phyloP scores from a whole-genome alignment of 2,888 invertebrate species.

The Campoplex nolae region DNA sequence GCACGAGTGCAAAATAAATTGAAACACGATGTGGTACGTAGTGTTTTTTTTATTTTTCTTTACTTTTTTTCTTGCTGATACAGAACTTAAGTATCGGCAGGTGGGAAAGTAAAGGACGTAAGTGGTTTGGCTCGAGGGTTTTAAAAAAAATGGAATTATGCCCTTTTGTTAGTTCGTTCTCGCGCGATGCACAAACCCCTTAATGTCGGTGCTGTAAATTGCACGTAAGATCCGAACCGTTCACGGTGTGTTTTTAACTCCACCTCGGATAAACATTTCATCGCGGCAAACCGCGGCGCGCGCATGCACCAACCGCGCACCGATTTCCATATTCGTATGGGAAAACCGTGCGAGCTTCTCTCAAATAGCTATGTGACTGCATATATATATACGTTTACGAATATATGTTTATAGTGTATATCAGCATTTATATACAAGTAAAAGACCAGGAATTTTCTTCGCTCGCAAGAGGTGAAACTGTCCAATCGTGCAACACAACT shows the following conservation, averaged over 20 bases:
- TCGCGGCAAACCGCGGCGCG: slow-evolving; percentile 58
- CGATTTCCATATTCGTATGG: slow-evolving; percentile 76
- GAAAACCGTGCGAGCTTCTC: slow-evolving; percentile 68
- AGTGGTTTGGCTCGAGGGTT: background rate
- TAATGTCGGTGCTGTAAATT: slow-evolving; percentile 29
- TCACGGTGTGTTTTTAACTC: slow-evolving; percentile 29
- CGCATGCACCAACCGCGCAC: slow-evolving; percentile 35
- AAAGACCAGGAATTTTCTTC: slow-evolving; percentile 51
- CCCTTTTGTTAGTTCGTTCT: slow-evolving; percentile 3
- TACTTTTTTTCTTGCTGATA: background rate
- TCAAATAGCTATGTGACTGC: slow-evolving; percentile 24
- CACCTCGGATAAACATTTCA: slow-evolving; percentile 72
- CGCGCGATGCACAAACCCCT: slow-evolving; percentile 1
- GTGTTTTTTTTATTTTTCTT: background rate
- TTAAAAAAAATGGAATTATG: slow-evolving; percentile 1
- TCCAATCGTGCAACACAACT: slow-evolving; percentile 36
- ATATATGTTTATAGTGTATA: background rate
- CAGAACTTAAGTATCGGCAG: slow-evolving; percentile 4
- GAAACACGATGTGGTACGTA: slow-evolving; percentile 28
- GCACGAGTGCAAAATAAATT: slow-evolving; percentile 26
- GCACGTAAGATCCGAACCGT: slow-evolving; percentile 53
- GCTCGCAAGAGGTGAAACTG: slow-evolving; percentile 54
- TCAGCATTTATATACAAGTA: slow-evolving; percentile 10
- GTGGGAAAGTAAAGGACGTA: slow-evolving; percentile 16
- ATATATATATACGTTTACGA: background rate